Conservation (phyloP, 2,797 vertebrate genomes). For the Mormyrops attenuatus region DNA sequence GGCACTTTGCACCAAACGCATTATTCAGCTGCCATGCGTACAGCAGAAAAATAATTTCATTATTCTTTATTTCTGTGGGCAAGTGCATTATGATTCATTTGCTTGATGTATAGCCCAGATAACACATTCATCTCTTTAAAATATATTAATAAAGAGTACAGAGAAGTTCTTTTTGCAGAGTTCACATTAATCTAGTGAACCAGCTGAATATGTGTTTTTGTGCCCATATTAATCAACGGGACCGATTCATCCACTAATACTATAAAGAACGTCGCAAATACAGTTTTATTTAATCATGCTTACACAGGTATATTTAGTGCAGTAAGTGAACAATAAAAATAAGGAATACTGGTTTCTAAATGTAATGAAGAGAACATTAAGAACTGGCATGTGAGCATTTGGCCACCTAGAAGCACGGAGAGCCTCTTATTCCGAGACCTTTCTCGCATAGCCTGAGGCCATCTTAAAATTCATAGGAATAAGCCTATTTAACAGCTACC, state of each 20-base stretch:
- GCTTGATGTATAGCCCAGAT: conserved; percentile 7
- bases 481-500: not conserved
- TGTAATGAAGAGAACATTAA: not conserved
- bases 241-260: not conserved
- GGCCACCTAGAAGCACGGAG: not conserved
- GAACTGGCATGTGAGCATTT: not conserved
- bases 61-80: conserved; percentile 24
- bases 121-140: conserved; percentile 27
- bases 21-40: conserved; percentile 17
- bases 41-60: conserved; percentile 24
- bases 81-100: conserved; percentile 22
- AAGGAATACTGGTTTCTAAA: not conserved
- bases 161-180: conserved; percentile 22
- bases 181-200: conserved; percentile 25
- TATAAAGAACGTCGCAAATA: conserved; percentile 1
- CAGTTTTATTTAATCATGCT: conserved; percentile 13
- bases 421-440: not conserved
- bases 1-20: conserved; percentile 11
- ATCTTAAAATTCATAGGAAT: not conserved
- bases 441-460: not conserved
- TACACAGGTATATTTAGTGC: conserved; percentile 17
- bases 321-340: conserved; percentile 15
- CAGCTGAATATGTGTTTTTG: conserved; percentile 25
- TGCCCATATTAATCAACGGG: conserved; percentile 21
- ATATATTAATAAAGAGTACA: conserved; percentile 27